Base-by-base conservation (phyloP, 2,113 vertebrate genomes). In the Clupea harengus region DNA sequence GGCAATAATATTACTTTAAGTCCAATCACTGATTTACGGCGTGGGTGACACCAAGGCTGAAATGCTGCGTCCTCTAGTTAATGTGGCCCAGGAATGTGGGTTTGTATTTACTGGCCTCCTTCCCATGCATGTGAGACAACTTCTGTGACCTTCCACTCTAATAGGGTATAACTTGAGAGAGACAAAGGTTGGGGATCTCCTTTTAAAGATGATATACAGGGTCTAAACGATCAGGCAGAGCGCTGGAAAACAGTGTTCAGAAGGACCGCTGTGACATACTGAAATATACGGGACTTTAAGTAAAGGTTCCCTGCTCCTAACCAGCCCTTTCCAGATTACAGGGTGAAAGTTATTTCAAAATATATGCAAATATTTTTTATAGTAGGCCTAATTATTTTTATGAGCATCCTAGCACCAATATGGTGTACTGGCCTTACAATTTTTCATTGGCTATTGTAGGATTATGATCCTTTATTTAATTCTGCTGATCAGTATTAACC, bases 21-120 rank as follows among this genome's bases (percentile, higher is more conserved):
- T 18, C 84, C 45, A 81, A 49, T 75, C 81, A 54, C 57, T 91
- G 87, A 91, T 89, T 89, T 90, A 90, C 81, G 83, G 32, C 25
- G 52, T 45, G 82, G 49, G 32, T 90, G 86, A 86, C 52, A 82
- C 72, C 45, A 54, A 82, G 72, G 82, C 83, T 84, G 81, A n/a
- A 18, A 85, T 82, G 81, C 87, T 83, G 84, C 83, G 83, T 87
- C 88, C 82, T 86, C 84, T 85, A 88, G 86, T 85, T 88, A 86
- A 86, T 86, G 81, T 54, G 75, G 82, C 49, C 72, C 10, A 87
- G 87, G 87, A 90, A 91, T 88, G 83, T 86, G 81, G 52, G 20
- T 39, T 82, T 45, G 32, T 22, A 28, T 81, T 57, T 47, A n/a
- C 32, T 39, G 25, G 18, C n/a, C 82, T 32, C 45, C 54, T 75